Evolutionary conservation across 2,113 vertebrate genomes (phyloP).

Genomic region (Hypanus sabinus): DNA sequence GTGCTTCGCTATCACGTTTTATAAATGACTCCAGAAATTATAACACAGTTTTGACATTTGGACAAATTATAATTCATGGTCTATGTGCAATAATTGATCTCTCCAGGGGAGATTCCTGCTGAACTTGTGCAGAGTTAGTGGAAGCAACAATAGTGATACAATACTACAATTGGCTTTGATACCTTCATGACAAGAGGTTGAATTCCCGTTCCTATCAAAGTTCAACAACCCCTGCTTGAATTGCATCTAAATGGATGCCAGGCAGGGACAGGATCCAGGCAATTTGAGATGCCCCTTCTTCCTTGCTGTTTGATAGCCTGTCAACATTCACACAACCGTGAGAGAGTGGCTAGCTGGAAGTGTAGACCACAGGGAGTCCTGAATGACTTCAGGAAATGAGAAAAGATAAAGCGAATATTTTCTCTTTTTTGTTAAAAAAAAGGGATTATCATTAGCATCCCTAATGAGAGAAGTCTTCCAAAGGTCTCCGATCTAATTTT

Average conservation of each 20-base stretch:
- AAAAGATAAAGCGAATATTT: neutral
- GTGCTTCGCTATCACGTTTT: too few relatives aligned
- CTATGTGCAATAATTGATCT: neutral
- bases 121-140: neutral
- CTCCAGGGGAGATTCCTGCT: neutral
- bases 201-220: neutral
- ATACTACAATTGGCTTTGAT: too few relatives aligned
- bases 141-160: neutral
- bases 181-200: neutral
- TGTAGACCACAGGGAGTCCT: neutral
- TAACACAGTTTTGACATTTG: neutral
- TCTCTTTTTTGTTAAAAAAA: neutral
- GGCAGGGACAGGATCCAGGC: neutral
- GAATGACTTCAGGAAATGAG: neutral
- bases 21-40: too few relatives aligned
- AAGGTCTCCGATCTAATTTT: constrained; percentile 13
- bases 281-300: neutral
- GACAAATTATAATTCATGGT: neutral
- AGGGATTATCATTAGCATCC: neutral
- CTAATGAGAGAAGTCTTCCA: constrained; percentile 3
- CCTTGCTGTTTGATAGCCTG: neutral
- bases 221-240: neutral
- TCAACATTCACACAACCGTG: neutral
- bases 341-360: neutral
- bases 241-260: neutral